Evolutionary conservation across 2,797 vertebrate genomes (phyloP), one percentile per base, ranked within the genome.

Genomic region (Sphenopsis melanotis): DNA sequence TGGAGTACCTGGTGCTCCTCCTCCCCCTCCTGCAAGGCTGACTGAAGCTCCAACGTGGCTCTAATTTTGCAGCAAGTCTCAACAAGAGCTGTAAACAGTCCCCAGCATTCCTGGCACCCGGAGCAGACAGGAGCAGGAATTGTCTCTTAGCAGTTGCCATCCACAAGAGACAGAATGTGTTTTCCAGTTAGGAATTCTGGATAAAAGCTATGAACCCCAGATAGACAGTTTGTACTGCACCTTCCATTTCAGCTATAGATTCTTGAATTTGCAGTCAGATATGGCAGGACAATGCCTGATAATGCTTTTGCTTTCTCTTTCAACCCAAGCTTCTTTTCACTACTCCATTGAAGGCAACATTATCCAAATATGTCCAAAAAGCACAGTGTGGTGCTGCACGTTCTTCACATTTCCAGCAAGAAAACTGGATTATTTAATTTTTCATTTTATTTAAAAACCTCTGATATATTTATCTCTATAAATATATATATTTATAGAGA

Each of bases 1-100:
- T 96, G 91, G 80, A 93, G 74, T 84, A 91, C 87, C 91, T 64
- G 56, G n/a, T 61, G 77, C 84, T 93, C 60, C 82, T 95, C 87
- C 95, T 95, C 70, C 63, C 61, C 42, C 47, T 78, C 65, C 82
- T 83, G 79, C 59, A 34, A 3, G 72, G 89, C 79, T 88, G 41
- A 60, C 7, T 60, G 80, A 34, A 90, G 52, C 69, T 86, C 37
- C 80, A 81, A 13, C 37, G 30, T 53, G 89, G 72, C 83, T 74
- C 85, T 57, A 18, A 68, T 77, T 88, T 61, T 84, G 77, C 70
- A 86, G 80, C 87, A 87, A 82, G 89, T 90, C 77, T 50, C 80
- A 76, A 94, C 89, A 96, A 41, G 93, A 63, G 27, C 70, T 87
- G 87, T 37, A 44, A 94, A 91, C 47, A 90, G 74, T 46, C 16